phyloP scores from a whole-genome alignment of 2,888 invertebrate species.

The Acanthosepion esculentum region DNA sequence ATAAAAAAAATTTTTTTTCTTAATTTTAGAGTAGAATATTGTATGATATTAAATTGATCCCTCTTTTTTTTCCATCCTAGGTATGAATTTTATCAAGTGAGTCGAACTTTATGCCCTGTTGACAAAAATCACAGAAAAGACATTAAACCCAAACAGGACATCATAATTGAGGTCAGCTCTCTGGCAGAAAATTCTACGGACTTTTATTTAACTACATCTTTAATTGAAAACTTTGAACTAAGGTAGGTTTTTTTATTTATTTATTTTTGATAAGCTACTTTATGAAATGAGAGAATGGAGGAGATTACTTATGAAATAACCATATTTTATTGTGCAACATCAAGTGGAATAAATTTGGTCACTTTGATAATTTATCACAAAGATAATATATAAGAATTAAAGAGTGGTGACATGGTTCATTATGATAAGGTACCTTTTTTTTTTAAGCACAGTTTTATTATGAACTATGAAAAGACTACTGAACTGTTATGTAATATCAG shows the following conservation, averaged over 20 bases:
- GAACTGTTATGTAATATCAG: too few species aligned
- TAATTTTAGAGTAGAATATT: background rate
- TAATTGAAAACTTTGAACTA: conserved; percentile 79
- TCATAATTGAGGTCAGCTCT: conserved; percentile 83
- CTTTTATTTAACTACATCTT: conserved; percentile 80
- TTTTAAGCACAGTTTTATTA: too few species aligned
- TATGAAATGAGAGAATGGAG: background rate
- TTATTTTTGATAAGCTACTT: background rate
- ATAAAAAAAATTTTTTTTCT: too few species aligned
- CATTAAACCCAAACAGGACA: conserved; percentile 61
- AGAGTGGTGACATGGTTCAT: too few species aligned
- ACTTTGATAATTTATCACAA: too few species aligned
- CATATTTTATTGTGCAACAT: background rate
- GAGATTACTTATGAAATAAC: background rate
- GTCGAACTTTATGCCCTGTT: conserved; percentile 73
- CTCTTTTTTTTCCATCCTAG: conserved; percentile 55
- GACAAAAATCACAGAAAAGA: conserved; percentile 55
- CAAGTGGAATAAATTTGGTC: background rate
- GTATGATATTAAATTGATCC: background rate
- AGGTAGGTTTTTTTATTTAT: conserved; percentile 54
- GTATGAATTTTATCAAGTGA: conserved; percentile 65
- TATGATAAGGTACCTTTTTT: too few species aligned
- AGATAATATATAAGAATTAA: too few species aligned
- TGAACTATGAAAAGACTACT: too few species aligned
- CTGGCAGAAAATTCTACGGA: conserved; percentile 79